Conservation (phyloP, 2,113 vertebrate genomes). For the Tychaedon coryphoeus region DNA sequence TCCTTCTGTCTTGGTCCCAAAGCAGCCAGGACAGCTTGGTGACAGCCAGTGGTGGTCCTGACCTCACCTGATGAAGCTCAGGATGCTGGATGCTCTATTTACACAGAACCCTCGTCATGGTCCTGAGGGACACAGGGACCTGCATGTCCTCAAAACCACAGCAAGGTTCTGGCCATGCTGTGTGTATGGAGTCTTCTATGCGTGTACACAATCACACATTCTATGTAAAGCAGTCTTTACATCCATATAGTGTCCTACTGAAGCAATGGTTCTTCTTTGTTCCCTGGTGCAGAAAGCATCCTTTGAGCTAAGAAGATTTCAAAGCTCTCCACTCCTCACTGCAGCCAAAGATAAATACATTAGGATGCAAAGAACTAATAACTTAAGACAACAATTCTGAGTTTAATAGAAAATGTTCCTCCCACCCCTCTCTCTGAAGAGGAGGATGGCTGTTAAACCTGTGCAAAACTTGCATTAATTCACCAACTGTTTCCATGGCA, state of each 20-base stretch:
- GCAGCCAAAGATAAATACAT: slow-evolving; percentile 58
- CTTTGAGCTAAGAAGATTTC: slow-evolving; percentile 38
- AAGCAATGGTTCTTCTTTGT: neutral
- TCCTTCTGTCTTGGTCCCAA: neutral
- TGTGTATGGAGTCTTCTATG: neutral
- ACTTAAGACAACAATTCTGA: slow-evolving; percentile 59
- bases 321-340: slow-evolving; percentile 22
- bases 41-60: neutral
- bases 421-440: slow-evolving; percentile 42
- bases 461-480: slow-evolving; percentile 63
- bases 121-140: neutral
- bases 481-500: slow-evolving; percentile 65
- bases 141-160: neutral
- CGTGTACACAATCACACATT: neutral
- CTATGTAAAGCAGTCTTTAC: neutral
- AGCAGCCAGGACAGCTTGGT: neutral
- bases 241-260: neutral
- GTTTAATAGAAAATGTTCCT: slow-evolving; percentile 61
- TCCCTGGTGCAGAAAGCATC: neutral
- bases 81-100: neutral
- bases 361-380: slow-evolving; percentile 57
- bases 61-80: neutral
- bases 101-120: neutral
- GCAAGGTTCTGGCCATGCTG: neutral
- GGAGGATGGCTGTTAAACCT: slow-evolving; percentile 56